Evolutionary conservation across 2,113 vertebrate genomes (phyloP), one percentile per base, ranked within the genome.

Genomic region (Mus pahari): DNA sequence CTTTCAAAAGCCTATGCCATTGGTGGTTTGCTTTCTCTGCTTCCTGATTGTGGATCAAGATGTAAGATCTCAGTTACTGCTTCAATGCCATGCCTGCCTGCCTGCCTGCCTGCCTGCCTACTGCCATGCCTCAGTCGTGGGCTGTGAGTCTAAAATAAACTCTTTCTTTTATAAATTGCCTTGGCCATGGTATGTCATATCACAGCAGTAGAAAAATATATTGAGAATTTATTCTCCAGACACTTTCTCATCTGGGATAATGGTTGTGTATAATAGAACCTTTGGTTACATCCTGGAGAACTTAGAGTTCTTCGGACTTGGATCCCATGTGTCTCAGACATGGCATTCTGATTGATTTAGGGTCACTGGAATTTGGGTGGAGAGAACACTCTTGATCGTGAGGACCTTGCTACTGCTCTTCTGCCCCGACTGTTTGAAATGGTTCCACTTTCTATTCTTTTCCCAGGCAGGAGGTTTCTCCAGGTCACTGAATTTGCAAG

Each of bases 241-340:
- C 22, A 70, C 60, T 68, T 84, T 92, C 9, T 66, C 92, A 16
- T 62, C 36, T 50, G 71, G 17, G 53, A 58, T 66, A 62, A 86
- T 71, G 7, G 39, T 79, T 79, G 7, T 45, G 11, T 22, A 87
- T 87, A 4, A 28, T 28, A 91, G 26, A 48, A 14, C 26, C 24
- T 82, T 93, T 91, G 94, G 13, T 14, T 93, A 16, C 5, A 53
- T 36, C 17, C 48, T 53, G 19, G 55, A 81, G 5, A 66, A 82
- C 58, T 94, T 64, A 90, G 7, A 11, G 68, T 94, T 97, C 31
- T 90, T 71, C 89, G 89, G 48, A 4, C 10, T 90, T 90, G 39
- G 36, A 92, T 31, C 31, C n/a, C 5, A 39, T 58, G 33, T 81
- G n/a, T 50, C 71, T 22, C 26, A 66, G 53, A 53, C 33, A 66